Percentiles rank a stretch among this genome's conserved stretches.
Conservation (phyloP, 2,888 invertebrate species). For the Oxytorus armatus region DNA sequence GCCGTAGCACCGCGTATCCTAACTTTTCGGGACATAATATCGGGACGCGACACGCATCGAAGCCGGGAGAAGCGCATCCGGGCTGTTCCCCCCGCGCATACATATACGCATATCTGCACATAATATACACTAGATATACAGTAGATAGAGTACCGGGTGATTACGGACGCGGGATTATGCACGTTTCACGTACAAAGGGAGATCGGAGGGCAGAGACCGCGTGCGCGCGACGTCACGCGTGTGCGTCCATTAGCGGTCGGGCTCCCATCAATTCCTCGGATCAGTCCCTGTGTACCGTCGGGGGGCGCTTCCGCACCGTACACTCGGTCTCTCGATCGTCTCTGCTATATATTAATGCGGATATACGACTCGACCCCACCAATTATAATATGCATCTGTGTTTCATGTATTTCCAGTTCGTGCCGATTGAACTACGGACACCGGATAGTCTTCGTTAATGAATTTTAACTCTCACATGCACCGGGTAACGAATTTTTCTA, state of each 20-base stretch:
- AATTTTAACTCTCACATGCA: no score
- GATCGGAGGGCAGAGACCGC: constrained; percentile 69
- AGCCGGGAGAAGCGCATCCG: constrained; percentile 19
- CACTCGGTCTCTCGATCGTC: constrained; percentile 11
- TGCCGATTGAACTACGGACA: no score
- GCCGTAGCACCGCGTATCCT: constrained; percentile 16
- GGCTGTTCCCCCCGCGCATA: constrained; percentile 3
- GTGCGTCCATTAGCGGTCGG: constrained; percentile 72
- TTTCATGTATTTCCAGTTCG: no score
- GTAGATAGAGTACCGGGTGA: constrained; percentile 3
- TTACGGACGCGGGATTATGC: constrained; percentile 37
- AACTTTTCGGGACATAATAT: not conserved
- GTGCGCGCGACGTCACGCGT: constrained; percentile 69
- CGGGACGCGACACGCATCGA: constrained; percentile 7
- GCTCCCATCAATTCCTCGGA: constrained; percentile 64
- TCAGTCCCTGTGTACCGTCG: constrained; percentile 54
- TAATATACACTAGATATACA: not conserved
- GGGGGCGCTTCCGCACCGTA: constrained; percentile 44
- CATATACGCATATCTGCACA: not conserved
- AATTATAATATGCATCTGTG: no score
- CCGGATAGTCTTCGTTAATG: no score
- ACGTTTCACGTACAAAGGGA: constrained; percentile 69
- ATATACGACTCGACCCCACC: no score
- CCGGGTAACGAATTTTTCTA: no score
- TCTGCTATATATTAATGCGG: no score